Evolutionary conservation across 2,797 vertebrate genomes (phyloP).

Genomic region (Protonibea diacanthus): DNA sequence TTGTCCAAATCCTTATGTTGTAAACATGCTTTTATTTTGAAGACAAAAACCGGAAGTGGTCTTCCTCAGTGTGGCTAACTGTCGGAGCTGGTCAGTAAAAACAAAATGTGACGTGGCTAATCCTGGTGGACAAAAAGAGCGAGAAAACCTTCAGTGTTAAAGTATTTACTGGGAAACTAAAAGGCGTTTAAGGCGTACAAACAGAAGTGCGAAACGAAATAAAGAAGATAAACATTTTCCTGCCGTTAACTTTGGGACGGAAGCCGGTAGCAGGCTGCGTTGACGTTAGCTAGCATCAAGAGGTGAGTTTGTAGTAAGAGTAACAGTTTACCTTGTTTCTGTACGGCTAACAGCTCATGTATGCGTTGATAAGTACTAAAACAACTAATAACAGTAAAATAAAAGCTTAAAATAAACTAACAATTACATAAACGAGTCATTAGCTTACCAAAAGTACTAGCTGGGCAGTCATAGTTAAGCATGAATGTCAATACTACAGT

Average conservation of each 20-base stretch:
- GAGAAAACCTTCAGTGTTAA: neutral
- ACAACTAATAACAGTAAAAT: neutral
- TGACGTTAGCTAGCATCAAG: conserved; percentile 55
- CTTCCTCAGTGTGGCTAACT: accelerated
- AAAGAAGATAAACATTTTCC: accelerated
- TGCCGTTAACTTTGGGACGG: neutral
- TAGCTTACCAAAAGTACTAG: neutral
- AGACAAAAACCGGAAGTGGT: accelerated
- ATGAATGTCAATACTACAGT: neutral
- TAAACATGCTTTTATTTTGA: conserved; percentile 48
- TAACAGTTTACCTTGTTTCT: neutral
- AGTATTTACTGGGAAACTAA: neutral
- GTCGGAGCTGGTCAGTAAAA: conserved; percentile 22
- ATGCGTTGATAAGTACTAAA: neutral
- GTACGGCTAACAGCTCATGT: neutral
- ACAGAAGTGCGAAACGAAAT: accelerated
- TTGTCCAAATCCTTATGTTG: no score
- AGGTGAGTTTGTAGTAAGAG: conserved; percentile 36
- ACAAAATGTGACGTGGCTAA: conserved; percentile 80
- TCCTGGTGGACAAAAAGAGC: conserved; percentile 17
- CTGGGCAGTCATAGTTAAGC: neutral
- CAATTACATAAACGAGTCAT: neutral
- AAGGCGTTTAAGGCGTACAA: accelerated
- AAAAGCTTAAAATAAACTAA: no score
- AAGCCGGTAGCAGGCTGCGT: conserved; percentile 1